phyloP scores from a whole-genome alignment of 2,888 invertebrate species.

The Timema cristinae region DNA sequence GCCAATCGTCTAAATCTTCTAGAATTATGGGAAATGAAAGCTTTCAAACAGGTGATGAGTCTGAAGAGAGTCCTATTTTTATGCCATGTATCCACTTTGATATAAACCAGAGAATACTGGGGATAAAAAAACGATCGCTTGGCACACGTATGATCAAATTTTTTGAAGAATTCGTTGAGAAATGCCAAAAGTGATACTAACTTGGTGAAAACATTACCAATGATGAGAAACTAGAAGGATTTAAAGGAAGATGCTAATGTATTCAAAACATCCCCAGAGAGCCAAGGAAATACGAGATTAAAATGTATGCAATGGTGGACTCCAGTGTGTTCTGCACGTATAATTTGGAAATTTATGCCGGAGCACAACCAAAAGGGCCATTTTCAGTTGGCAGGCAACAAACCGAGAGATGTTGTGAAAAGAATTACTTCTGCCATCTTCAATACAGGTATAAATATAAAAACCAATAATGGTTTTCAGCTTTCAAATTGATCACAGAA shows the following conservation, averaged over 20 bases:
- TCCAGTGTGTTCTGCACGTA: not conserved
- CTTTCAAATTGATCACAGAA: not conserved
- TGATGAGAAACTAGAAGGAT: constrained; percentile 6
- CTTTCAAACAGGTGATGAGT: not conserved
- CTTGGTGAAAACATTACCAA: constrained; percentile 30
- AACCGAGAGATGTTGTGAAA: not conserved
- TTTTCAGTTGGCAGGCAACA: not conserved
- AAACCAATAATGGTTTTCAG: not conserved
- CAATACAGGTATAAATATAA: not conserved
- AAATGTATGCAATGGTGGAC: constrained; percentile 1
- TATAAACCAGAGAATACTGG: constrained; percentile 27
- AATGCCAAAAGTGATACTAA: constrained; percentile 27
- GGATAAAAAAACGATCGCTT: constrained; percentile 27
- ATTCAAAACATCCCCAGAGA: constrained; percentile 4
- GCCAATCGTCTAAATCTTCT: not conserved
- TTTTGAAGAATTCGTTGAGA: constrained; percentile 33
- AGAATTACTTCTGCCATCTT: not conserved
- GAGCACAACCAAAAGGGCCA: not conserved
- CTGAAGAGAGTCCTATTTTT: constrained; percentile 18
- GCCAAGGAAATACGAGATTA: not conserved
- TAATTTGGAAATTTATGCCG: not conserved
- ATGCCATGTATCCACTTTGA: constrained; percentile 34
- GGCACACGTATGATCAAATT: constrained; percentile 32
- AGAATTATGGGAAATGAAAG: not conserved
- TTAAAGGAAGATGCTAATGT: not conserved